Conservation (phyloP, 2,888 invertebrate species). For the Fragum fragum region DNA sequence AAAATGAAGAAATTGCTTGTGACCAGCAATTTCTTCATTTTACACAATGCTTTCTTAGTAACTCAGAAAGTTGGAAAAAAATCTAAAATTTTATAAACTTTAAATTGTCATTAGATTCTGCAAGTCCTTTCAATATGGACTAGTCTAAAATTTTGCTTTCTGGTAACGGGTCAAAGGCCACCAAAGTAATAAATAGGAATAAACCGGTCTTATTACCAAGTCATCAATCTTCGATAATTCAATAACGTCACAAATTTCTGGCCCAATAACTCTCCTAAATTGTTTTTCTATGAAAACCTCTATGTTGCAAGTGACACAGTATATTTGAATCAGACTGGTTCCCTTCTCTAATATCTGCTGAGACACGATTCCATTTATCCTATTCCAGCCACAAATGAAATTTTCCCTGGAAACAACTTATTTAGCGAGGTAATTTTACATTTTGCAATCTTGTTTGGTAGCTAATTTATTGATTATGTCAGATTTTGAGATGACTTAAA, state of each 20-base stretch:
- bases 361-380: neutral
- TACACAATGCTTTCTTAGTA: too few relatives aligned
- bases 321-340: neutral
- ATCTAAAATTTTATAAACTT: too few relatives aligned
- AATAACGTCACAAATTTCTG: slow-evolving; percentile 15
- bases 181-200: slow-evolving; percentile 19
- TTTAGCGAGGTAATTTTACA: neutral
- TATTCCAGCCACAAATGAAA: neutral
- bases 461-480: neutral
- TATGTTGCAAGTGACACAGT: slow-evolving; percentile 9
- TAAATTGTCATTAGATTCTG: too few relatives aligned
- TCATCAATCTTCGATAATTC: slow-evolving; percentile 26
- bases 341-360: neutral
- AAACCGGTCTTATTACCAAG: slow-evolving; percentile 11
- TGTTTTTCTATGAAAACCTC: slow-evolving; percentile 17
- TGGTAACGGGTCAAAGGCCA: too few relatives aligned
- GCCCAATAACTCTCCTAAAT: slow-evolving; percentile 20
- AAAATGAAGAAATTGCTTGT: too few relatives aligned
- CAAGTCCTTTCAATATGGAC: too few relatives aligned
- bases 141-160: too few relatives aligned
- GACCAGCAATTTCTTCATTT: too few relatives aligned
- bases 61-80: too few relatives aligned
- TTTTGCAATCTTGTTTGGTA: neutral
- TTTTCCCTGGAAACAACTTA: neutral
- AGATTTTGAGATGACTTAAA: too few relatives aligned